Conservation (phyloP, 2,113 vertebrate species). For the Bufo bufo region DNA sequence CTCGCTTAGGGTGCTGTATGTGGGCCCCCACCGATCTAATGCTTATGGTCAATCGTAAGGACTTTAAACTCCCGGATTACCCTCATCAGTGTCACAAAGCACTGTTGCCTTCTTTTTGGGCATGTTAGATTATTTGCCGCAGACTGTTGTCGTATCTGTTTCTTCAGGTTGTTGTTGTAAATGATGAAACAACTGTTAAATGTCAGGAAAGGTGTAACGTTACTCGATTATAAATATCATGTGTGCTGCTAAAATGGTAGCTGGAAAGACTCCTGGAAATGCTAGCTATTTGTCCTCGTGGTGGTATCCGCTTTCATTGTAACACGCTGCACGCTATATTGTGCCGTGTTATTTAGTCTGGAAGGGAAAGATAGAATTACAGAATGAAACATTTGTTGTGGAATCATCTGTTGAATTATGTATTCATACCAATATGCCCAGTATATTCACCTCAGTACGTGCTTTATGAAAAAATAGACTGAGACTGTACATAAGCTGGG, state of each 20-base stretch:
- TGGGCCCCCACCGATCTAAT: too few relatives aligned
- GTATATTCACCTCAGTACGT: neutral
- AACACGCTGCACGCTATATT: neutral
- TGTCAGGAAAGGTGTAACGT: conserved; percentile 32
- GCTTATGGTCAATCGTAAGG: too few relatives aligned
- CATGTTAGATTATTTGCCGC: neutral
- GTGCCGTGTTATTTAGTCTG: neutral
- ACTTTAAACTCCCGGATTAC: too few relatives aligned
- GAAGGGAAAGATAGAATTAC: conserved; percentile 5
- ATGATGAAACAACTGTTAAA: conserved; percentile 35
- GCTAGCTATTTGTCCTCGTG: conserved; percentile 10
- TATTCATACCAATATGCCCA: neutral
- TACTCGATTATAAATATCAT: neutral
- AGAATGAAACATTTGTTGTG: neutral
- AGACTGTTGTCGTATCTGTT: conserved; percentile 1
- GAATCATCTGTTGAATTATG: neutral
- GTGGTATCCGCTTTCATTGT: neutral
- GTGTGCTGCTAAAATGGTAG: conserved; percentile 28
- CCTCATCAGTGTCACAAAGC: neutral
- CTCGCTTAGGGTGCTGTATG: too few relatives aligned
- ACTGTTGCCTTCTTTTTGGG: neutral
- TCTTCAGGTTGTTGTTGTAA: neutral
- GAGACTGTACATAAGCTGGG: too few relatives aligned
- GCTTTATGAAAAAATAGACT: too few relatives aligned
- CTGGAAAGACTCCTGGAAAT: conserved; percentile 7